A percentile compares a stretch with the other conserved stretches of the same genome.
phyloP scores from a whole-genome alignment of 2,113 vertebrate genomes.

The Thoracochromis brauschi region DNA sequence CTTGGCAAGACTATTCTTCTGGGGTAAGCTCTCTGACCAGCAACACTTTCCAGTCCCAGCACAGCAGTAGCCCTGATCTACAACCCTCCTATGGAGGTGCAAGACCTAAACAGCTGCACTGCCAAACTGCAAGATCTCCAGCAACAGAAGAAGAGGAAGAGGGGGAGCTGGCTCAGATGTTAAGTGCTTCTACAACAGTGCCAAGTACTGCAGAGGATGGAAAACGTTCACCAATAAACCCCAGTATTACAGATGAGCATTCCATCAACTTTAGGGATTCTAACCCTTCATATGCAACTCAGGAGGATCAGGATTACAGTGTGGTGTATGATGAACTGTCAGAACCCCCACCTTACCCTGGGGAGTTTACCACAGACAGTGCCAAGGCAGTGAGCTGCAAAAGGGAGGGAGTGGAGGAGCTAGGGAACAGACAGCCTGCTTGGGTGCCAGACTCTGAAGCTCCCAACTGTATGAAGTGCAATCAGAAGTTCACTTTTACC shows the following conservation, averaged over 20 bases:
- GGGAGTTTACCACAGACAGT: slow-evolving; percentile 26
- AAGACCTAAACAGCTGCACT: slow-evolving; percentile 80
- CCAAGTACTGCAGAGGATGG: slow-evolving; percentile 24
- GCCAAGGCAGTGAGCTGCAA: slow-evolving; percentile 13
- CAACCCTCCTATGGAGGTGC: slow-evolving; percentile 73
- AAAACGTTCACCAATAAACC: not conserved
- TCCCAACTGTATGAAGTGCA: slow-evolving; percentile 92
- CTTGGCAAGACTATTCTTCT: slow-evolving; percentile 29
- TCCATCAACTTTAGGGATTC: not conserved
- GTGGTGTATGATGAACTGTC: slow-evolving; percentile 65
- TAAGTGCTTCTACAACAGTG: not conserved
- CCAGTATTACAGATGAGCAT: slow-evolving; percentile 9
- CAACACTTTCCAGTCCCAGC: slow-evolving; percentile 38
- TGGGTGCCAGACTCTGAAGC: slow-evolving; percentile 96
- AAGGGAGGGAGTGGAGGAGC: slow-evolving; percentile 45
- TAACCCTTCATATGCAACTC: slow-evolving; percentile 1
- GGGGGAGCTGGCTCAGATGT: not conserved
- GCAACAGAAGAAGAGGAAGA: slow-evolving; percentile 39
- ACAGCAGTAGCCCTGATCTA: slow-evolving; percentile 38
- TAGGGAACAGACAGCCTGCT: slow-evolving; percentile 79
- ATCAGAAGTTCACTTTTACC: slow-evolving; percentile 89
- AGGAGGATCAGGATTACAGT: slow-evolving; percentile 61
- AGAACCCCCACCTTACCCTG: slow-evolving; percentile 67
- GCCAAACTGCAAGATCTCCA: slow-evolving; percentile 53
- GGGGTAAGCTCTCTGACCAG: slow-evolving; percentile 1